These are phyloP conservation scores for Chionoecetes opilio DNA, from an alignment of 1,140 invertebrate genomes.

Conservation along the genomic window DNA sequence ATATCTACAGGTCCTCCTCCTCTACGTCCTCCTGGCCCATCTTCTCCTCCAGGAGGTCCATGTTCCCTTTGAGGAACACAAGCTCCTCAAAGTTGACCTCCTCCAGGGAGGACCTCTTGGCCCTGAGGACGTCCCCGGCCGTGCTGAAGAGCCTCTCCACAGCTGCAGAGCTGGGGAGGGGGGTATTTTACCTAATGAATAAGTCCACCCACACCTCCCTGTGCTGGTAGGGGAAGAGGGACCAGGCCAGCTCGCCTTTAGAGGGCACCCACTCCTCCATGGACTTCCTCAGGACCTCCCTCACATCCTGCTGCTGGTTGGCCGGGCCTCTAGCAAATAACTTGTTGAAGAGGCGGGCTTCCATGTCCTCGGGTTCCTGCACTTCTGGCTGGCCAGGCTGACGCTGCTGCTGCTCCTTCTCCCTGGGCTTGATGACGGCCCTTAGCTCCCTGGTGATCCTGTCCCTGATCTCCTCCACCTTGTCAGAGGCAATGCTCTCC, in stretches of 20 bases:
- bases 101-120: background rate
- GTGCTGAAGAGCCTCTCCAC: background rate
- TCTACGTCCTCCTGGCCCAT: background rate
- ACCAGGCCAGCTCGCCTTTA: background rate
- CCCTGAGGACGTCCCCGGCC: background rate
- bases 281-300: conserved; percentile 12
- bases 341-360: background rate
- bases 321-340: background rate
- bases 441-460: background rate
- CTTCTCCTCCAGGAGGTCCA: background rate
- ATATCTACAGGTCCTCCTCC: background rate
- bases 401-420: background rate
- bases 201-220: background rate
- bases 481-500: background rate
- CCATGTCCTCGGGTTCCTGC: background rate
- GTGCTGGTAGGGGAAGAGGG: background rate
- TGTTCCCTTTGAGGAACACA: background rate
- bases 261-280: background rate
- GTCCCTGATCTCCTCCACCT: background rate
- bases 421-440: background rate
- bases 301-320: conserved; percentile 7
- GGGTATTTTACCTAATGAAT: background rate
- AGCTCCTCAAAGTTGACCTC: conserved; percentile 7
- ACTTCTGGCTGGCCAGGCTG: background rate
- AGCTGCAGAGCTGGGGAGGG: background rate